phyloP scores from a whole-genome alignment of 2,888 invertebrate species.

The Parapristionchus giblindavisi region DNA sequence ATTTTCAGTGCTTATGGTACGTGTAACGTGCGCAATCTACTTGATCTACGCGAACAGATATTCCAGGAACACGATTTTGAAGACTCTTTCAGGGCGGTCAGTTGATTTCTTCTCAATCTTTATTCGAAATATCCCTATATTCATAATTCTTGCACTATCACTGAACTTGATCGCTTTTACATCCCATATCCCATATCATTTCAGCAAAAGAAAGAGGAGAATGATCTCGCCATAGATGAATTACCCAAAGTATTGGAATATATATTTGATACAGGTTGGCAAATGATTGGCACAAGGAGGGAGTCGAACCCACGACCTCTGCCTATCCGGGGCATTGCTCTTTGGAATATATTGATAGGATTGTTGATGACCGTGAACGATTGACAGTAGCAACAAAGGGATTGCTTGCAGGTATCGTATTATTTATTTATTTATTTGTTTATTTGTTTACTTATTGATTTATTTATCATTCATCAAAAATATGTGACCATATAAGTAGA shows the following conservation, averaged over 20 bases:
- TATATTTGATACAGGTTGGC: too few relatives aligned
- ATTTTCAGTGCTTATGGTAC: conserved; percentile 79
- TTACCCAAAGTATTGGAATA: conserved; percentile 78
- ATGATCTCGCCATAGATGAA: conserved; percentile 81
- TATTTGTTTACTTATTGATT: too few relatives aligned
- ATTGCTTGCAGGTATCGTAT: conserved; percentile 36
- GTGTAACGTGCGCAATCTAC: conserved; percentile 85
- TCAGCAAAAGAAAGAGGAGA: conserved; percentile 88
- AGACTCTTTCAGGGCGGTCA: conserved; percentile 79
- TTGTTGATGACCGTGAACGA: conserved; percentile 72
- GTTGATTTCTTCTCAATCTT: background rate
- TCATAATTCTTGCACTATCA: background rate
- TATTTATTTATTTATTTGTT: too few relatives aligned
- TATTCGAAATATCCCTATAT: background rate
- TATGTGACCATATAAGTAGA: too few relatives aligned
- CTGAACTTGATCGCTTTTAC: background rate
- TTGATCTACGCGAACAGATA: conserved; percentile 91
- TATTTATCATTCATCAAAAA: too few relatives aligned
- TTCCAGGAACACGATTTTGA: conserved; percentile 89
- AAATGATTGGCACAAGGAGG: too few relatives aligned
- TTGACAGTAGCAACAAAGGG: conserved; percentile 52
- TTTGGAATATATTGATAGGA: conserved; percentile 80
- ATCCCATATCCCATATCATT: background rate
- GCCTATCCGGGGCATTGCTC: too few relatives aligned
- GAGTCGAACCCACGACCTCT: too few relatives aligned